phyloP scores from a whole-genome alignment of 2,888 invertebrate species.

The Mayetiola destructor region DNA sequence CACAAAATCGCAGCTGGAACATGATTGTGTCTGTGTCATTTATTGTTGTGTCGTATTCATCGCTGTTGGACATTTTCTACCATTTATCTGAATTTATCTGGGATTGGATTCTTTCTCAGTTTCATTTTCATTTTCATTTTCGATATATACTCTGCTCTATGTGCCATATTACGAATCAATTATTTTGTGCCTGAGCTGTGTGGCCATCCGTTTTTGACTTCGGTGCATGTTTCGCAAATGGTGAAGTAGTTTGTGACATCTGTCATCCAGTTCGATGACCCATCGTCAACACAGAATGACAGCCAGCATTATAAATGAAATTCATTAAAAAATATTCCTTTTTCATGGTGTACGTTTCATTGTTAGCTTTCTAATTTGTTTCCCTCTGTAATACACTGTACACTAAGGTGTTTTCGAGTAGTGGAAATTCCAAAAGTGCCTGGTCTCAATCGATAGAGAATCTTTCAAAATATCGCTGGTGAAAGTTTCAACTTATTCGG shows the following conservation, averaged over 20 bases:
- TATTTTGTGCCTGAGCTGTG: neutral
- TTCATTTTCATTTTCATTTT: no score
- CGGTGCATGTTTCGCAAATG: neutral
- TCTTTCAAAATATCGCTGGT: no score
- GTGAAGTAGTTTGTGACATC: constrained; percentile 1
- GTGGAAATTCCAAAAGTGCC: no score
- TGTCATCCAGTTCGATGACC: constrained; percentile 6
- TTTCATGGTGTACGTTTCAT: neutral
- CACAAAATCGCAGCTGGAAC: constrained; percentile 1
- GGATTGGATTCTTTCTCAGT: no score
- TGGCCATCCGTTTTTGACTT: no score
- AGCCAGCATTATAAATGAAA: neutral
- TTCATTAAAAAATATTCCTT: neutral
- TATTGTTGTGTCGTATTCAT: neutral
- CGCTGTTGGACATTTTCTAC: neutral
- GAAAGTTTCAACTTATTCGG: no score
- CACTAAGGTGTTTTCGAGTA: no score
- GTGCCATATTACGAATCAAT: no score
- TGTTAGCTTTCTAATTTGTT: constrained; percentile 10
- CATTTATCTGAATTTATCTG: no score
- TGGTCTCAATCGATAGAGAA: no score
- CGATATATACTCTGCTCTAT: no score
- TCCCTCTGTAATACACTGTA: no score
- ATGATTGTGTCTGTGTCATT: constrained; percentile 10
- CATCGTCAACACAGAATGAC: neutral